Evolutionary conservation across 2,797 vertebrate species (phyloP).

Genomic region (Chaenodraco wilsoni): DNA sequence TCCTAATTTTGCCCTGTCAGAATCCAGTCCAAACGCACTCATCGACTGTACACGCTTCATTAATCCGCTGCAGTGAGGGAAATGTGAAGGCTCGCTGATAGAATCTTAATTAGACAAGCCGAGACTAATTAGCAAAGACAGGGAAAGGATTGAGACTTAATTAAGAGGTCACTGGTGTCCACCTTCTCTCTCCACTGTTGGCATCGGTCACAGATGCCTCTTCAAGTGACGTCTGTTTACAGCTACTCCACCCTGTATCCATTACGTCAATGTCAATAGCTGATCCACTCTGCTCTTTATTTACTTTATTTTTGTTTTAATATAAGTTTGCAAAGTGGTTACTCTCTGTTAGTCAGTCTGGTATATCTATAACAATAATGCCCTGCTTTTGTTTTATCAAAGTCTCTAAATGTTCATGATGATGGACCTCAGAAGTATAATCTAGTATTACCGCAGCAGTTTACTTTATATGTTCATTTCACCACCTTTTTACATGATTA

Average conservation of each 20-base stretch:
- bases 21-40: neutral
- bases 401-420: neutral
- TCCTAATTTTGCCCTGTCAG: conserved; percentile 24
- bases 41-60: conserved; percentile 13
- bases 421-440: conserved; percentile 1
- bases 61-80: conserved; percentile 41
- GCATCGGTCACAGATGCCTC: conserved; percentile 41
- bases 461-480: conserved; percentile 29
- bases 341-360: neutral
- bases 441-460: neutral
- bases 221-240: conserved; percentile 28
- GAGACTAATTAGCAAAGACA: conserved; percentile 73
- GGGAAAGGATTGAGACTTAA: conserved; percentile 66
- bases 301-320: neutral
- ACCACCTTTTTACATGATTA: conserved; percentile 18
- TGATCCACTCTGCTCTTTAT: neutral
- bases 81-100: conserved; percentile 45
- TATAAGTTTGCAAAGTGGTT: neutral
- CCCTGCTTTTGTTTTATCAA: neutral
- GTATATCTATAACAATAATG: neutral
- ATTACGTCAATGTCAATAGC: neutral
- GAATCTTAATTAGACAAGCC: conserved; percentile 72
- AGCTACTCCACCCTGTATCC: neutral
- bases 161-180: conserved; percentile 63
- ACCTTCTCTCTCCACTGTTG: conserved; percentile 36